Base-by-base conservation (phyloP, 2,113 vertebrate genomes). In the Tragulus kanchil region DNA sequence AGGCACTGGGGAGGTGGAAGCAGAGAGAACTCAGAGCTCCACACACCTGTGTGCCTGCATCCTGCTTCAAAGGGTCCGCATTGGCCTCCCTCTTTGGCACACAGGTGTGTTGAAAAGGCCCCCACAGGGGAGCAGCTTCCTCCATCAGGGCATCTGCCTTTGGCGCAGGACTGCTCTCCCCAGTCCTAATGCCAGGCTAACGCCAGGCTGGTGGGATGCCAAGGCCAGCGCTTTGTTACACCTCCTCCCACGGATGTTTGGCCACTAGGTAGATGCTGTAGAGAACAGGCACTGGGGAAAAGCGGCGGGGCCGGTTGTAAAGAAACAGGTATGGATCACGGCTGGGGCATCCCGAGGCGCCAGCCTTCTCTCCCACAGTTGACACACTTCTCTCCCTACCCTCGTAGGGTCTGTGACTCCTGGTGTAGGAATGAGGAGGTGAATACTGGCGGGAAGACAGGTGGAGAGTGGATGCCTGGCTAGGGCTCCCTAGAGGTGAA, bases 121-220 rank as follows among this genome's bases (percentile, higher is more conserved):
- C 73, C 85, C 28, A 4, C 0, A 0, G 78, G 62, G 91, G 56
- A 83, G 73, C 25, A 79, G 83, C 73, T 96, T 89, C 78, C 77
- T 92, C n/a, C 1, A 5, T 86, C 45, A 71, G 78, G 54, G 71
- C 89, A 86, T 93, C 82, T 97, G 97, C 45, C 90, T 93, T 94
- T 64, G 28, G 58, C n/a, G 56, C 17, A 48, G 69, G 83, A 48
- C 79, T 85, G 28, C 54, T 67, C 45, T 64, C 54, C n/a, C n/a
- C 78, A 64, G 94, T 42, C n/a, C 62, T 88, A 92, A 96, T 93
- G 90, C 90, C 91, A 95, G 73, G 81, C 88, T 93, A 73, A 95
- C 84, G 75, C 89, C 93, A 95, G 73, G 73, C 73, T 92, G 84
- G 83, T 77, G 31, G 86, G 89, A 92, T 71, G 93, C 86, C 94